Evolutionary conservation across 1,140 invertebrate genomes (phyloP), one percentile per base, ranked within the genome.

Genomic region (Samia ricini): DNA sequence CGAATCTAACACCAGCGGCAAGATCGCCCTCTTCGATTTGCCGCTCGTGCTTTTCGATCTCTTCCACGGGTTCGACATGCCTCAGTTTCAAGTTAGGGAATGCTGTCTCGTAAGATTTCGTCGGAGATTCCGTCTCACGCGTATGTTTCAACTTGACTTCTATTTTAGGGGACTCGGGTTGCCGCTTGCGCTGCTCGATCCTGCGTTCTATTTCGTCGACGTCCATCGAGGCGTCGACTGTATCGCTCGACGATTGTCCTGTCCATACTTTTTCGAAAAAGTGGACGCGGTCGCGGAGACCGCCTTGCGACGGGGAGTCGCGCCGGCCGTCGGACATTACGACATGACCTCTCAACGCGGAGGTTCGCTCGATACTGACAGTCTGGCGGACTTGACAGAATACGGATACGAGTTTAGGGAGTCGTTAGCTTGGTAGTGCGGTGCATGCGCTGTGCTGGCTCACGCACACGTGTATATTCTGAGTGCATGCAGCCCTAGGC

Each of bases 211-310:
- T 92, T 52, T 93, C 92, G 48, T 92, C 91, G 7, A 94, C 93
- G 76, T 94, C 83, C 23, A 88, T 85, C 12, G 83, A 77, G 26
- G 80, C 75, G 62, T 91, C 91, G 36, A 85, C 81, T 15, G 86
- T 82, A 56, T 92, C 90, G 52, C 70, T 72, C 64, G 88, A 88
- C 20, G 79, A 66, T 15, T 86, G 79, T 5, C 93, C 92, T 21
- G 92, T 92, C 94, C 94, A 96, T 20, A 95, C 92, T 83, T 94
- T 94, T 72, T 96, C 95, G 83, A 95, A 96, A 81, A 95, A 95
- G 57, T 91, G 93, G 60, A 96, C 95, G 73, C 93, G 92, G 69
- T 96, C 94, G 49, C 92, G 91, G 12, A 96, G 91, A 49, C 93
- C 89, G 76, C 83, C 84, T 67, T 79, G 82, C 89, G 85, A 87